Conservation (phyloP, 2,888 invertebrate genomes). For the Sarcophaga subvicina region DNA sequence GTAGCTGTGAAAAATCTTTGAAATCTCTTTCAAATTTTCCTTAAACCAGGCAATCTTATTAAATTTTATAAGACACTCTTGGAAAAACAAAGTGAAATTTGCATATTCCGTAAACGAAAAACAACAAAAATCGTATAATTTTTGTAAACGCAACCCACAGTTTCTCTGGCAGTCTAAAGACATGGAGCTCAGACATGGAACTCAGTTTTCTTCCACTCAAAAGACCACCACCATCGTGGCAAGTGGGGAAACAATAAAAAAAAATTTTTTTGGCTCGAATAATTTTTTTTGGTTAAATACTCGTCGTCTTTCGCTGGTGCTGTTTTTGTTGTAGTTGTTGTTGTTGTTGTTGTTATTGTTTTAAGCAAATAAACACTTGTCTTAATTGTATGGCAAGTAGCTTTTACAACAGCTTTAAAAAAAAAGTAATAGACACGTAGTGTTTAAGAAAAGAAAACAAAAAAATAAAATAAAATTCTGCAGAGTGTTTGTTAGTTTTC, state of each 20-base stretch:
- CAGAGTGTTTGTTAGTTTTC: slow-evolving; percentile 42
- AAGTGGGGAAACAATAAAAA: slow-evolving; percentile 11
- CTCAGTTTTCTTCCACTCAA: not conserved
- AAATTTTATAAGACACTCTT: not conserved
- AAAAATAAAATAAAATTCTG: slow-evolving; percentile 18
- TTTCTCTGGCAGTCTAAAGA: not conserved
- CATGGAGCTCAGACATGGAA: not conserved
- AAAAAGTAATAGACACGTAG: slow-evolving; percentile 63
- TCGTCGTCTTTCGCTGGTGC: slow-evolving; percentile 43
- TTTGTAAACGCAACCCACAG: not conserved
- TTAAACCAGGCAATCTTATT: not conserved
- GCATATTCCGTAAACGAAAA: not conserved
- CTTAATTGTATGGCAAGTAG: slow-evolving; percentile 76
- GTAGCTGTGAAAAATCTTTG: not conserved
- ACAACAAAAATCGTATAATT: not conserved
- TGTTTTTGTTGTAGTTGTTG: slow-evolving; percentile 29
- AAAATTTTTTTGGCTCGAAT: no score
- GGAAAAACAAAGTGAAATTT: not conserved
- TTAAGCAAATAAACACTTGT: slow-evolving; percentile 79
- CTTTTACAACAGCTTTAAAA: slow-evolving; percentile 64
- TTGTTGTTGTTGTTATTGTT: slow-evolving; percentile 37
- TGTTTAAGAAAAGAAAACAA: slow-evolving; percentile 40
- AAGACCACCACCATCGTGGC: slow-evolving; percentile 60
- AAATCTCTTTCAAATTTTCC: not conserved
- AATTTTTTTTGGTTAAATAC: not conserved